Base-by-base conservation (phyloP, 2,888 invertebrate species). In the Anoncus sp. region DNA sequence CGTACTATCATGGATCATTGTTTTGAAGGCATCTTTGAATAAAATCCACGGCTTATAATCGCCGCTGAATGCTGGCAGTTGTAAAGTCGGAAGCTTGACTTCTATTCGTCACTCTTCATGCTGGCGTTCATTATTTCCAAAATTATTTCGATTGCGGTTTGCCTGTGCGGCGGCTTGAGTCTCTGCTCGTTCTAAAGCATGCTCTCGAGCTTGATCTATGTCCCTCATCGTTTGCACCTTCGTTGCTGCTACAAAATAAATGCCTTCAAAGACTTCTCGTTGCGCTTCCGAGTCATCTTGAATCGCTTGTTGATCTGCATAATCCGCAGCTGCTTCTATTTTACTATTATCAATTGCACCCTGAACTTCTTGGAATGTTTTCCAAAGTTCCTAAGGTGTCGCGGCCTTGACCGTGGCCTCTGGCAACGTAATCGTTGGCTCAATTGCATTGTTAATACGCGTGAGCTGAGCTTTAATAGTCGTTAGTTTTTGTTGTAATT, bases 31-130 rank as follows among this genome's bases (percentile, higher is more conserved):
- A 14, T 77, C 51, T 53, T 80, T 74, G 16, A 80, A 80, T 6
- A 74, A n/a, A 14, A 77, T 53, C 80, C 80, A 77, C 14, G 70
- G 24, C 18, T 70, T 7, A 24, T 73, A 77, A n/a, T 79, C 79
- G 24, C 79, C 79, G 4, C 31, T 49, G 27, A 77, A 76, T 70
- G 73, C 55, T 5, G 76, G 69, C 35, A 79, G 47, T 38, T 76
- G n/a, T 10, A 73, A 35, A 3, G 35, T 55, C 2, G 70, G 76
- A 27, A 77, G 76, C 16, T 76, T 79, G 4, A 66, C 43, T 3
- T 35, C 71, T 1, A 63, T 53, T 49, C 73, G 51, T 38, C 55
- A 60, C 27, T 62, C 69, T 7, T 43, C 74, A 24, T 20, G 18
- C 35, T 45, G 62, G 12, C 31, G 49, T 0, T 20, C 45, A 49